These are phyloP conservation scores for Nesogale talazaci DNA, from an alignment of 2,113 vertebrate species.

Conservation along the genomic window DNA sequence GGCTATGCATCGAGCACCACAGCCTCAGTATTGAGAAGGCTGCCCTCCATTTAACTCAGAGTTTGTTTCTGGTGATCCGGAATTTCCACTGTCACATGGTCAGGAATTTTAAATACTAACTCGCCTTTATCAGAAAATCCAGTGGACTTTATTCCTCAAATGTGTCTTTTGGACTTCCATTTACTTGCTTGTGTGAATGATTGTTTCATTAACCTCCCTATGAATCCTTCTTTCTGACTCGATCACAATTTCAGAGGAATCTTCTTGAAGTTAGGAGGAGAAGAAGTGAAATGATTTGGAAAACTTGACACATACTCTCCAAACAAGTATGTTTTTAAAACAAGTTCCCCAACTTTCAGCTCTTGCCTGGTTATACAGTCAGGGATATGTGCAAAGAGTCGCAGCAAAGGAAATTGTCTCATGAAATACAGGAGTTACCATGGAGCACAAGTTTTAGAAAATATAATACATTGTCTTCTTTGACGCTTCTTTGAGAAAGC, in stretches of 20 bases:
- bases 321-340: too few species aligned
- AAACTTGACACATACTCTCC: too few species aligned
- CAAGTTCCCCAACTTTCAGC: too few species aligned
- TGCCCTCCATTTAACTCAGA: constrained; percentile 31
- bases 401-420: too few species aligned
- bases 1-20: not conserved
- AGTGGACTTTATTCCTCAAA: constrained; percentile 6
- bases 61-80: not conserved
- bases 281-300: too few species aligned
- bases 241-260: not conserved
- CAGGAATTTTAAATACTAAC: constrained; percentile 41
- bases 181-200: not conserved
- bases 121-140: not conserved
- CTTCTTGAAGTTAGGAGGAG: not conserved
- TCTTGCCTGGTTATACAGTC: too few species aligned
- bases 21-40: not conserved
- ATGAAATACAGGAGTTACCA: too few species aligned
- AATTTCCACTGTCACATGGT: not conserved
- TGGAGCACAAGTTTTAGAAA: too few species aligned
- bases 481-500: too few species aligned
- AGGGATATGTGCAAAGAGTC: too few species aligned
- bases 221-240: not conserved
- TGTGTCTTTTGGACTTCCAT: not conserved
- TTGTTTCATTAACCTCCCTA: not conserved
- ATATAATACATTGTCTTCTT: too few species aligned